A percentile compares a stretch with the other conserved stretches of the same genome.
phyloP scores from a whole-genome alignment of 2,797 vertebrate species.

The Amniataba percoides region DNA sequence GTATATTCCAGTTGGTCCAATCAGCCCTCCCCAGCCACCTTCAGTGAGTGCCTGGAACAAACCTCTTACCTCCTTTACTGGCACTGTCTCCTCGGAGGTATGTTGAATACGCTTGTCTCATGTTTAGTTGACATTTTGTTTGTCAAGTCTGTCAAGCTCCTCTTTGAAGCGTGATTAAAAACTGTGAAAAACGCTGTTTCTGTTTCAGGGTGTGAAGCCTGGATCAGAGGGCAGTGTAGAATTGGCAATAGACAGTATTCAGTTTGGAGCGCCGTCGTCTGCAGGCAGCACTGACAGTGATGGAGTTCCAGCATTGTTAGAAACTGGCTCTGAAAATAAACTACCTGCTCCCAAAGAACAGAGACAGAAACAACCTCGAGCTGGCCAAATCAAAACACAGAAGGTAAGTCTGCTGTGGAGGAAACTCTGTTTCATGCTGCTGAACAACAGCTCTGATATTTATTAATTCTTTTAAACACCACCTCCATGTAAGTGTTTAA shows the following conservation, averaged over 20 bases:
- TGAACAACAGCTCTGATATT: not conserved
- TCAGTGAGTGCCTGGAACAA: constrained; percentile 99
- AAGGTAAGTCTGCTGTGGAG: constrained; percentile 86
- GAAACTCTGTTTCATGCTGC: not conserved
- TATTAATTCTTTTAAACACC: not conserved
- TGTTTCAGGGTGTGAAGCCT: constrained; percentile 87
- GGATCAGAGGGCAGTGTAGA: constrained; percentile 89
- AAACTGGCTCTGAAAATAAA: constrained; percentile 90
- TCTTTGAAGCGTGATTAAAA: not conserved
- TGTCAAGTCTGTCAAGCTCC: not conserved
- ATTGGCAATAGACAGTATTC: constrained; percentile 94
- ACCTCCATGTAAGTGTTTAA: not conserved
- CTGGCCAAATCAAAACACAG: constrained; percentile 97
- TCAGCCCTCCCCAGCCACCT: constrained; percentile 96
- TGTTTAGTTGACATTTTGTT: not conserved
- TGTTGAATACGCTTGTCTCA: constrained; percentile 3
- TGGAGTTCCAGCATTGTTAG: constrained; percentile 89
- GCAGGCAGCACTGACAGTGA: constrained; percentile 96
- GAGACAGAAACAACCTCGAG: constrained; percentile 95
- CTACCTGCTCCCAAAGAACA: constrained; percentile 98
- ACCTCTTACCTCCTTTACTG: constrained; percentile 96
- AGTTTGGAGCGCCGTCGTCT: constrained; percentile 97
- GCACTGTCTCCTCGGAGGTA: constrained; percentile 91
- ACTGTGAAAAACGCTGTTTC: not conserved
- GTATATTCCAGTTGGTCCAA: constrained; percentile 91